A percentile compares a stretch with the other conserved stretches of the same genome.
These are phyloP conservation scores for Mergus octosetaceus DNA, from an alignment of 2,797 vertebrate species.

Conservation along the genomic window DNA sequence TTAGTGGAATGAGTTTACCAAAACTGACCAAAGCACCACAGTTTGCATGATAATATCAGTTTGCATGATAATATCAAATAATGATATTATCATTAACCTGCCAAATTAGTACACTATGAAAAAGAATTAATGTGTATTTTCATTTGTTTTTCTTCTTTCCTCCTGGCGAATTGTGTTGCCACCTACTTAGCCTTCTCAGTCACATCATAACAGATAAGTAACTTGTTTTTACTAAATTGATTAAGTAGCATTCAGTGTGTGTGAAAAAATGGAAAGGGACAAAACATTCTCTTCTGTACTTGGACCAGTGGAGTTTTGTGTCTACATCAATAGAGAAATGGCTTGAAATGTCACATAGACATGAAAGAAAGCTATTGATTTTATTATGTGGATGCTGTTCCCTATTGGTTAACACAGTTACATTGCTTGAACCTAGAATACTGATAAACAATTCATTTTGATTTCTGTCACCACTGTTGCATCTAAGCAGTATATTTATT, in stretches of 20 bases:
- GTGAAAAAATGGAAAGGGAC: background rate
- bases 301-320: background rate
- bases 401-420: background rate
- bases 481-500: background rate
- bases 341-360: background rate
- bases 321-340: background rate
- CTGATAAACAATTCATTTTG: background rate
- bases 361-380: background rate
- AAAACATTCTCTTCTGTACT: background rate
- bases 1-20: background rate
- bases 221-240: background rate
- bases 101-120: background rate
- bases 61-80: background rate
- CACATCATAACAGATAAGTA: background rate
- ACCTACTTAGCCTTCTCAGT: background rate
- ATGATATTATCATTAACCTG: background rate
- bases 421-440: background rate
- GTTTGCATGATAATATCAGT: background rate
- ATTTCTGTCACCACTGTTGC: slow-evolving; percentile 8
- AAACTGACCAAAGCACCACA: background rate
- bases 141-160: background rate
- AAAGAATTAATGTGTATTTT: background rate
- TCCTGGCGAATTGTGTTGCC: background rate
- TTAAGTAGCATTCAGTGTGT: background rate
- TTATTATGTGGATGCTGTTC: background rate